These are phyloP conservation scores for Dasysyrphus albostriatus DNA, from an alignment of 2,888 invertebrate genomes.

Conservation along the genomic window DNA sequence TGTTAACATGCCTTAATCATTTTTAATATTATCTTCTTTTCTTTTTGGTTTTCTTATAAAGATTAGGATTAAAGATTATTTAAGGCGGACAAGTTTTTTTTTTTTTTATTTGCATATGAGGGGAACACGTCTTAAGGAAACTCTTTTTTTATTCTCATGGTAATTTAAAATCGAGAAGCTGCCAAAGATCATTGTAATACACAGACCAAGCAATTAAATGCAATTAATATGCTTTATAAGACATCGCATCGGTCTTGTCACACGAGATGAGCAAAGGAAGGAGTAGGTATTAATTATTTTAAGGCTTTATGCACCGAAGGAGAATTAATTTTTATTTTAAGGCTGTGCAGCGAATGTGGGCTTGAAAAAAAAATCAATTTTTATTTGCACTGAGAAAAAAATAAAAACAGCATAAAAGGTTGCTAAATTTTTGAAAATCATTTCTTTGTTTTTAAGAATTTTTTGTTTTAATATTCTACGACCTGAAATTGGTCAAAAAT, in stretches of 20 bases:
- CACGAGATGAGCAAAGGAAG: background rate
- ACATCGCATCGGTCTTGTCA: background rate
- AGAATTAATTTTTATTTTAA: no score
- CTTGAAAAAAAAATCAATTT: no score
- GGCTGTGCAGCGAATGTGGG: no score
- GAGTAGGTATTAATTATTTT: constrained; percentile 14
- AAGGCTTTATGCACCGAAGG: background rate
- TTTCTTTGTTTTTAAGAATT: no score
- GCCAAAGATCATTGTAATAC: background rate
- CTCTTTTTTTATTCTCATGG: constrained; percentile 6
- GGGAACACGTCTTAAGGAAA: background rate
- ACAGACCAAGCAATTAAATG: constrained; percentile 25
- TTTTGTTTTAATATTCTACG: no score
- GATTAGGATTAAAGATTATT: background rate
- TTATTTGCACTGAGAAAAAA: no score
- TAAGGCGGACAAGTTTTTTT: background rate
- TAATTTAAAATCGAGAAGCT: constrained; percentile 21
- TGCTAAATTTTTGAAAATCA: no score
- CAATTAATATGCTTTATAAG: constrained; percentile 21
- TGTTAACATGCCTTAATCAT: background rate
- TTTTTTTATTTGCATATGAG: constrained; percentile 2
- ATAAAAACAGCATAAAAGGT: no score
- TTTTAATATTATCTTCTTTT: background rate
- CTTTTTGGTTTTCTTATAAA: background rate
- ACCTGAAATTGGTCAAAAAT: no score